phyloP scores from a whole-genome alignment of 2,888 invertebrate species.

The Hypomecis punctinalis region DNA sequence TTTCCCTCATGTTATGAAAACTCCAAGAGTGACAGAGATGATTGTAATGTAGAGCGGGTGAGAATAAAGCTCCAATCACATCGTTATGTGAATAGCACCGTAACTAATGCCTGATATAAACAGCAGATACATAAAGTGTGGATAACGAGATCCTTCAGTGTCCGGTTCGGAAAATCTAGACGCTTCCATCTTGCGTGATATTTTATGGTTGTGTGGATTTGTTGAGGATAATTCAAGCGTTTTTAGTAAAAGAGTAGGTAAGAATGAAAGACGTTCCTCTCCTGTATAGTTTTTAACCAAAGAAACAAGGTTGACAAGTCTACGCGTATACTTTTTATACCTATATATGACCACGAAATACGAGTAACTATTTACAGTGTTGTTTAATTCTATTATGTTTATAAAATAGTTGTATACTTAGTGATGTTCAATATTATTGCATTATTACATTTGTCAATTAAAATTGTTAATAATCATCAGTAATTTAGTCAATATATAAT shows the following conservation, averaged over 20 bases:
- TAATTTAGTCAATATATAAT: no score
- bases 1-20: neutral
- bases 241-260: no score
- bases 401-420: no score
- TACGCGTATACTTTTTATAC: neutral
- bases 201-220: neutral
- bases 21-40: neutral
- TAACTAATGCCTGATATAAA: slow-evolving; percentile 33
- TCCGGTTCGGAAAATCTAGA: slow-evolving; percentile 1
- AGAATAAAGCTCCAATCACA: slow-evolving; percentile 11
- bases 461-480: no score
- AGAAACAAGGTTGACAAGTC: no score
- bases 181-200: neutral
- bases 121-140: slow-evolving; percentile 26
- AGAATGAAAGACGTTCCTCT: no score
- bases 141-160: slow-evolving; percentile 5
- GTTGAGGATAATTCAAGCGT: no score
- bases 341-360: neutral
- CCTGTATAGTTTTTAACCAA: no score
- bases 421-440: no score
- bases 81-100: slow-evolving; percentile 39
- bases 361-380: neutral
- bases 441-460: no score
- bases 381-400: no score
- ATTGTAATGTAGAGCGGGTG: neutral